Evolutionary conservation across 2,888 invertebrate species (phyloP).

Genomic region (Phortica magna): DNA sequence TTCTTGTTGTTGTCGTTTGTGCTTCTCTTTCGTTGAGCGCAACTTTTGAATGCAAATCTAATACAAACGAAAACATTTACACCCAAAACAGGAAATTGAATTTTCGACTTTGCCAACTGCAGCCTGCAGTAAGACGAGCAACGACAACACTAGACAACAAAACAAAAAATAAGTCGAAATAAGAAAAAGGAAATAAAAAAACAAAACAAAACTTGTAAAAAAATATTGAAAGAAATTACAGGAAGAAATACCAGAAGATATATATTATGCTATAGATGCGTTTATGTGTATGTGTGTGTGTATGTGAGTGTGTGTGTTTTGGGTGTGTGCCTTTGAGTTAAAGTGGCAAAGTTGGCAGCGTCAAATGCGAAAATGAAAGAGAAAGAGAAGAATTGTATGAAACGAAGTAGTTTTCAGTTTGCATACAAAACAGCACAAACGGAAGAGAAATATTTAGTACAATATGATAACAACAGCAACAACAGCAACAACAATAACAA

Average conservation of each 20-base stretch:
- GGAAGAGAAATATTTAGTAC: conserved; percentile 71
- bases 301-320: conserved; percentile 39
- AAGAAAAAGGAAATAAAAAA: background rate
- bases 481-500: background rate
- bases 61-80: conserved; percentile 55
- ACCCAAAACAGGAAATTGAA: conserved; percentile 69
- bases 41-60: conserved; percentile 64
- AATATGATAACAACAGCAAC: conserved; percentile 46
- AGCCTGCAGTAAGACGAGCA: conserved; percentile 42
- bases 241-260: conserved; percentile 15
- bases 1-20: conserved; percentile 54
- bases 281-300: conserved; percentile 1
- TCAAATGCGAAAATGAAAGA: conserved; percentile 1
- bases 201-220: background rate
- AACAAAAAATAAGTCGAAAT: conserved; percentile 6
- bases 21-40: conserved; percentile 43
- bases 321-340: conserved; percentile 5
- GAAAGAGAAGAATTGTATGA: background rate
- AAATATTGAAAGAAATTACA: conserved; percentile 3
- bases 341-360: conserved; percentile 19
- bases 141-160: conserved; percentile 1
- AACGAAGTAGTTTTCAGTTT: conserved; percentile 53
- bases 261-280: conserved; percentile 28
- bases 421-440: conserved; percentile 68
- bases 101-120: conserved; percentile 71